A percentile compares a stretch with the other conserved stretches of the same genome.
Evolutionary conservation across 2,888 invertebrate genomes (phyloP).

Genomic region (Macroteleia sp.): DNA sequence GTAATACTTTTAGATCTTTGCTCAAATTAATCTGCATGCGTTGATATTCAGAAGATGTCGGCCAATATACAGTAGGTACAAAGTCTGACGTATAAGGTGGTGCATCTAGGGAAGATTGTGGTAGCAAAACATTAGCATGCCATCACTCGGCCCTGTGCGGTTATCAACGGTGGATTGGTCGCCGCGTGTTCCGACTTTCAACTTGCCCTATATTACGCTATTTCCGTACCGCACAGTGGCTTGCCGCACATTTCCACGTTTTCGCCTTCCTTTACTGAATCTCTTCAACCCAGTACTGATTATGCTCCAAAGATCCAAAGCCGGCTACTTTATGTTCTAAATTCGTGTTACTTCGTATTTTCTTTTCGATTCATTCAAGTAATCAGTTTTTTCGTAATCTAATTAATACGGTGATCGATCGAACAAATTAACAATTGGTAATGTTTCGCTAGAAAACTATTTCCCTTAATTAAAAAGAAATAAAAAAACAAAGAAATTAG

Average conservation of each 20-base stretch:
- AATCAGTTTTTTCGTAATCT: no score
- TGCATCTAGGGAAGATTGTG: conserved; percentile 51
- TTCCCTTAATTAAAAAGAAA: conserved; percentile 7
- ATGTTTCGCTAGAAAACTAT: no score
- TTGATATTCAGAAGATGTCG: conserved; percentile 73
- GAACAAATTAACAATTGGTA: conserved; percentile 1
- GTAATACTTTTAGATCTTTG: no score
- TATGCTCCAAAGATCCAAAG: conserved; percentile 4
- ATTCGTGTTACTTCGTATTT: no score
- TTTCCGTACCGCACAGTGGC: conserved; percentile 47
- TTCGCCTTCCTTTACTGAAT: conserved; percentile 40
- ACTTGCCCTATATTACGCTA: conserved; percentile 64
- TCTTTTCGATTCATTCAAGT: no score
- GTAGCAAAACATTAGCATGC: conserved; percentile 73
- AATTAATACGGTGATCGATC: background rate
- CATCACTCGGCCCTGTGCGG: conserved; percentile 70
- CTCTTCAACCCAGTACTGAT: background rate
- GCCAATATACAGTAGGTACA: conserved; percentile 66
- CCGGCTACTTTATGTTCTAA: no score
- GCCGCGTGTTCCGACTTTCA: conserved; percentile 73
- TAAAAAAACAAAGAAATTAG: conserved; percentile 17
- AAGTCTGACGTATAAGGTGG: conserved; percentile 48
- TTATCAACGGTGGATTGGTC: conserved; percentile 76
- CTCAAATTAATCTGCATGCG: no score
- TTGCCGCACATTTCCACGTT: conserved; percentile 53